These are phyloP conservation scores for Drosophila sproati DNA, from an alignment of 1,140 invertebrate species.

Conservation along the genomic window DNA sequence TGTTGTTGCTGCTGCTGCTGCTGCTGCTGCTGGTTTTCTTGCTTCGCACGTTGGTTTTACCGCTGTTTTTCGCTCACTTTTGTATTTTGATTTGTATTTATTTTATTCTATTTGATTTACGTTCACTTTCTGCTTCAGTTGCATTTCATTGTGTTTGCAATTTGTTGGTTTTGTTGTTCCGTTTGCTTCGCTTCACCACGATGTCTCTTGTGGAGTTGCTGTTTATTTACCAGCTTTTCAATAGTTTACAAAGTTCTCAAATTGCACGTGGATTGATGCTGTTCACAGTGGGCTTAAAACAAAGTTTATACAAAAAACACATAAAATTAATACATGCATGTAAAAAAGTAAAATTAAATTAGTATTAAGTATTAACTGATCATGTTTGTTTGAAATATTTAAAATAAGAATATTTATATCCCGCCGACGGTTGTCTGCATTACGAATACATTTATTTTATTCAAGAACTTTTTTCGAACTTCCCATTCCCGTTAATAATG, in stretches of 20 bases:
- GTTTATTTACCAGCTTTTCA: constrained; percentile 5
- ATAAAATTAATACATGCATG: background rate
- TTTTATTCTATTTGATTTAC: constrained; percentile 58
- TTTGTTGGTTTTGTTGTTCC: constrained; percentile 37
- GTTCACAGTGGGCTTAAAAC: background rate
- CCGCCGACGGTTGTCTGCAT: too few relatives aligned
- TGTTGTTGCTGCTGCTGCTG: constrained; percentile 13
- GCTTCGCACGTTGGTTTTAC: constrained; percentile 20
- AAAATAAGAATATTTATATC: too few relatives aligned
- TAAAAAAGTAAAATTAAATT: too few relatives aligned
- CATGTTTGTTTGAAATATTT: too few relatives aligned
- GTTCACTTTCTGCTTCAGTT: constrained; percentile 69
- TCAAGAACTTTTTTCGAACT: too few relatives aligned
- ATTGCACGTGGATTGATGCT: constrained; percentile 38
- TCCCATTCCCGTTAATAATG: too few relatives aligned
- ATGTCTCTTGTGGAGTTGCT: constrained; percentile 9
- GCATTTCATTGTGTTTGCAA: constrained; percentile 55
- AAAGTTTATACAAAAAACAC: background rate
- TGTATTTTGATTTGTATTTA: constrained; percentile 33
- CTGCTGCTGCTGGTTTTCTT: constrained; percentile 12
- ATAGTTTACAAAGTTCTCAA: constrained; percentile 18
- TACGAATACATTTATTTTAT: too few relatives aligned
- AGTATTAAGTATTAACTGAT: too few relatives aligned
- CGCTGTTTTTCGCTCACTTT: constrained; percentile 43
- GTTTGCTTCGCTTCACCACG: constrained; percentile 21